Evolutionary conservation across 1,140 invertebrate genomes (phyloP).

Genomic region (Brachionus angularis): DNA sequence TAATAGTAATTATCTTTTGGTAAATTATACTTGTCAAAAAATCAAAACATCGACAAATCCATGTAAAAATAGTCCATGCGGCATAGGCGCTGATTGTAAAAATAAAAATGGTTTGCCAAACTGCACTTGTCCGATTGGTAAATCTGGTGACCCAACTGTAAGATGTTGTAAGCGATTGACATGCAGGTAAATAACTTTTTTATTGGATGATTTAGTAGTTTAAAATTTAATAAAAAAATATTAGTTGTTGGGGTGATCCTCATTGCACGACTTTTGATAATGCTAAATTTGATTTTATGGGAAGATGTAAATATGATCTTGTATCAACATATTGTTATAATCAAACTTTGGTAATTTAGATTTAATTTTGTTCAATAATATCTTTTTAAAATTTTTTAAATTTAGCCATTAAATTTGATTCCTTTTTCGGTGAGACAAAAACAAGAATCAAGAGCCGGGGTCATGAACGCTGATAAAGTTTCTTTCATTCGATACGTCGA

Average conservation of each 20-base stretch:
- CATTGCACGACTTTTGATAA: slow-evolving; percentile 39
- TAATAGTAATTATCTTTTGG: background rate
- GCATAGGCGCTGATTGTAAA: background rate
- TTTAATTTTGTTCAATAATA: background rate
- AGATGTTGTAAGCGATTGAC: slow-evolving; percentile 1
- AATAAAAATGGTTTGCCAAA: slow-evolving; percentile 16
- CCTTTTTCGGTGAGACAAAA: background rate
- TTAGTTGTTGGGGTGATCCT: slow-evolving; percentile 38
- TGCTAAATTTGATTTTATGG: slow-evolving; percentile 18
- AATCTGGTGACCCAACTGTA: background rate
- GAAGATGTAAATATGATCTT: slow-evolving; percentile 32
- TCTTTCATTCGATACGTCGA: slow-evolving; percentile 11
- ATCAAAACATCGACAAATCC: background rate
- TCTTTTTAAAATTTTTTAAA: slow-evolving; percentile 10
- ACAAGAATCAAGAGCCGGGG: background rate
- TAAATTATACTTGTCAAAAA: background rate
- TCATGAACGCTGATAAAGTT: slow-evolving; percentile 3
- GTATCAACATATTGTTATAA: slow-evolving; percentile 37
- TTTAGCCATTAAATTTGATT: background rate
- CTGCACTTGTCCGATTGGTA: slow-evolving; percentile 19
- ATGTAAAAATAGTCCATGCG: slow-evolving; percentile 17
- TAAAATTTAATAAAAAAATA: background rate
- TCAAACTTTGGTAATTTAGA: slow-evolving; percentile 17
- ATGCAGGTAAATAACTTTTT: slow-evolving; percentile 7
- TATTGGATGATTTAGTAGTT: too few relatives aligned